Evolutionary conservation across 2,797 vertebrate species (phyloP).

Genomic region (Silurus aristotelis): DNA sequence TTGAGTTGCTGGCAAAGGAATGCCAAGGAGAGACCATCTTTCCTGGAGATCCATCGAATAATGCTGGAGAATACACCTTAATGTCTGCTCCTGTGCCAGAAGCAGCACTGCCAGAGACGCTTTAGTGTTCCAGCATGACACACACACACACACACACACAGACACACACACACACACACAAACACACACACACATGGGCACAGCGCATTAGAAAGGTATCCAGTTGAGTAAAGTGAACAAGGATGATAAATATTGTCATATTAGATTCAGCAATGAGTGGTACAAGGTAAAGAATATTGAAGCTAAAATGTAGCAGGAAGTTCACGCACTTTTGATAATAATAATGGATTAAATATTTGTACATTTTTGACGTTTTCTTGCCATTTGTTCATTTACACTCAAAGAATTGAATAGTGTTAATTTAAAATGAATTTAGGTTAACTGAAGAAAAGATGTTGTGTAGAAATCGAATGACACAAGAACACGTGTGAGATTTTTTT

Average conservation of each 20-base stretch:
- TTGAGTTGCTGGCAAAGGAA: conserved; percentile 96
- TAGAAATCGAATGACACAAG: conserved; percentile 15
- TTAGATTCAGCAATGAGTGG: conserved; percentile 25
- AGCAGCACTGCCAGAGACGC: conserved; percentile 56
- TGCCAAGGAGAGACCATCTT: conserved; percentile 89
- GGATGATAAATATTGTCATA: conserved; percentile 17
- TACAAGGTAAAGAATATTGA: conserved; percentile 44
- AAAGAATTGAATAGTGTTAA: not conserved
- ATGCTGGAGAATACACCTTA: conserved; percentile 80
- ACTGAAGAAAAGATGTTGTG: not conserved
- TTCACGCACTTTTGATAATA: conserved; percentile 69
- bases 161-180: conserved; percentile 44
- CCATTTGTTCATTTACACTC: conserved; percentile 23
- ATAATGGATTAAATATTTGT: conserved; percentile 49
- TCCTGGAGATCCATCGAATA: conserved; percentile 88
- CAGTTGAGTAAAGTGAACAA: conserved; percentile 36
- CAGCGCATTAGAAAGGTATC: conserved; percentile 19
- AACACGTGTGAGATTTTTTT: conserved; percentile 50
- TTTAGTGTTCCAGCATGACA: conserved; percentile 60
- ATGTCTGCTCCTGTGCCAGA: conserved; percentile 31
- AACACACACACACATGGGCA: conserved; percentile 50
- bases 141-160: conserved; percentile 42
- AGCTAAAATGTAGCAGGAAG: conserved; percentile 72
- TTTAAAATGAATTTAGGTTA: not conserved
- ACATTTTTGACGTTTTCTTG: conserved; percentile 34